A percentile compares a stretch with the other conserved stretches of the same genome.
These are phyloP conservation scores for Cantharis rustica DNA, from an alignment of 2,888 invertebrate species.

Conservation along the genomic window DNA sequence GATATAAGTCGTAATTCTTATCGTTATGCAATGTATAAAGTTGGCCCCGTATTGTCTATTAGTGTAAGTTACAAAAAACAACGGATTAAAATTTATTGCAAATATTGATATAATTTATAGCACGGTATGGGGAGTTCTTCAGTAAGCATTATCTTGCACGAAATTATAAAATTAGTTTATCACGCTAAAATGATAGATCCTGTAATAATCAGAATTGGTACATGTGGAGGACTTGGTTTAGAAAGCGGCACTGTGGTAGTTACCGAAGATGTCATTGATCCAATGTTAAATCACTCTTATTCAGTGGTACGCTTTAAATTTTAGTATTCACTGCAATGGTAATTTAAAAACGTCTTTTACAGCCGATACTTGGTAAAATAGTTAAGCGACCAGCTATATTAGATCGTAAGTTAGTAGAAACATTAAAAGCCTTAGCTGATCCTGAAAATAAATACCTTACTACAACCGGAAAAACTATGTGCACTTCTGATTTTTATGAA, in stretches of 20 bases:
- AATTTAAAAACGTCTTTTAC: background rate
- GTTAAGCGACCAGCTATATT: constrained; percentile 82
- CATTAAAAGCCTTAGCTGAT: constrained; percentile 76
- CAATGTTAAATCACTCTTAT: constrained; percentile 77
- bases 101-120: constrained; percentile 57
- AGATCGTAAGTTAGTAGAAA: constrained; percentile 80
- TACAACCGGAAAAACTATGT: constrained; percentile 90
- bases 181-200: constrained; percentile 88
- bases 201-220: constrained; percentile 90
- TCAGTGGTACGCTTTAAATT: constrained; percentile 75
- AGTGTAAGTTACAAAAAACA: constrained; percentile 67
- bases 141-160: constrained; percentile 92
- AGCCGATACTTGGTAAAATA: constrained; percentile 85
- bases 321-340: background rate
- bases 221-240: constrained; percentile 91
- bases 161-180: constrained; percentile 95
- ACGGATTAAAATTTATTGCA: background rate
- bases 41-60: constrained; percentile 83
- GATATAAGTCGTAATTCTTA: constrained; percentile 92
- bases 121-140: constrained; percentile 99
- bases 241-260: constrained; percentile 94
- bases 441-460: constrained; percentile 85
- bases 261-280: constrained; percentile 90
- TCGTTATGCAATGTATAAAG: constrained; percentile 95
- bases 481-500: constrained; percentile 98